Conservation (phyloP, 2,113 vertebrate genomes). For the Scopus umbretta region DNA sequence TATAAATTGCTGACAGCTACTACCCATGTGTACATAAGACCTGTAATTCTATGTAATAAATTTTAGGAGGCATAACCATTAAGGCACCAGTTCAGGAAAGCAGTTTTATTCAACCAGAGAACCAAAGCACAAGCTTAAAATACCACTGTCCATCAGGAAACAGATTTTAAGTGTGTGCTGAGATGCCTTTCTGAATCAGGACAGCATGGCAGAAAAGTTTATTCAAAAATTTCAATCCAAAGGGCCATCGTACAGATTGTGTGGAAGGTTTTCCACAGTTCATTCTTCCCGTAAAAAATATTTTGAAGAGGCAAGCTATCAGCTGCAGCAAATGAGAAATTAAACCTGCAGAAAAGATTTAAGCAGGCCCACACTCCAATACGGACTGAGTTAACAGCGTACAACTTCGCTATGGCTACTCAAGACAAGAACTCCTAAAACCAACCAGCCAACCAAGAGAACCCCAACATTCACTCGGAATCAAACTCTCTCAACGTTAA, state of each 20-base stretch:
- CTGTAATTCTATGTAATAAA: background rate
- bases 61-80: constrained; percentile 9
- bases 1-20: background rate
- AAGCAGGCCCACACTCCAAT: background rate
- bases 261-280: background rate
- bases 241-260: background rate
- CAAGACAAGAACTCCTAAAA: background rate
- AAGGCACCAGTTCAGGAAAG: constrained; percentile 35
- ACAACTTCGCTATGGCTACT: background rate
- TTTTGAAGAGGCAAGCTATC: background rate
- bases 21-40: background rate
- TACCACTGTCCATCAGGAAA: background rate
- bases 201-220: background rate
- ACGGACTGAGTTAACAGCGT: background rate
- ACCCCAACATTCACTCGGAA: background rate
- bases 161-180: background rate
- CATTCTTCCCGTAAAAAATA: background rate
- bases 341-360: background rate
- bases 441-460: background rate
- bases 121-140: background rate
- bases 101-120: constrained; percentile 7
- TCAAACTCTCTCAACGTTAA: background rate
- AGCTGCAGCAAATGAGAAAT: background rate
- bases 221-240: background rate
- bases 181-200: constrained; percentile 9